Evolutionary conservation across 2,113 vertebrate species (phyloP).

Genomic region (Heteronetta atricapilla): DNA sequence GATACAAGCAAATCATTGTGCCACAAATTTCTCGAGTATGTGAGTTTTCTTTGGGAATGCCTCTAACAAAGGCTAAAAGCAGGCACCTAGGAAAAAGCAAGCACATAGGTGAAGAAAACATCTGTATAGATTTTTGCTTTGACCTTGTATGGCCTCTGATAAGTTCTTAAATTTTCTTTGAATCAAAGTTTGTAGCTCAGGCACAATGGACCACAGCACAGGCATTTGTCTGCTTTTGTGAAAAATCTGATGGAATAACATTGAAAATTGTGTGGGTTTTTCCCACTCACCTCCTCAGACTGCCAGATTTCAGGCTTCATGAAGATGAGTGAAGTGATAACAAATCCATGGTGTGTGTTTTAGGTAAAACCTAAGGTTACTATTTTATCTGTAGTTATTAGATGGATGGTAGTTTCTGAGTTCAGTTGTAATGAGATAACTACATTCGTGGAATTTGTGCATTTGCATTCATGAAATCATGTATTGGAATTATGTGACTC

Average conservation of each 20-base stretch:
- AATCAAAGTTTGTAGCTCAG: accelerated
- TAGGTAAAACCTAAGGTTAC: slow-evolving; percentile 45
- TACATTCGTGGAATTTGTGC: background rate
- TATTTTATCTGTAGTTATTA: background rate
- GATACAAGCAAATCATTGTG: background rate
- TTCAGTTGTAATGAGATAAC: background rate
- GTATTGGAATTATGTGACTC: background rate
- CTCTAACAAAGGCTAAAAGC: background rate
- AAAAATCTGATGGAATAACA: background rate
- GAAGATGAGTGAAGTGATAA: slow-evolving; percentile 33
- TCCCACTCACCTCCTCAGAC: background rate
- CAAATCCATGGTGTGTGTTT: slow-evolving; percentile 25
- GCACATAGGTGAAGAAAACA: background rate
- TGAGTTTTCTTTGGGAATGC: background rate
- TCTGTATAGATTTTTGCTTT: background rate
- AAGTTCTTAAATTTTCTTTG: background rate
- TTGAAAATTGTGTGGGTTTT: background rate
- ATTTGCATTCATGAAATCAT: slow-evolving; percentile 3
- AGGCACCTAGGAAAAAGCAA: background rate
- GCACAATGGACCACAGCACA: background rate
- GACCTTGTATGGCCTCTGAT: background rate
- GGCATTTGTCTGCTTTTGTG: background rate
- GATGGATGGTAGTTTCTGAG: background rate
- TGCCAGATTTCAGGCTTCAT: background rate
- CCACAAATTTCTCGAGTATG: background rate